Base-by-base conservation (phyloP, 2,113 vertebrate species). In the Gadus chalcogrammus region DNA sequence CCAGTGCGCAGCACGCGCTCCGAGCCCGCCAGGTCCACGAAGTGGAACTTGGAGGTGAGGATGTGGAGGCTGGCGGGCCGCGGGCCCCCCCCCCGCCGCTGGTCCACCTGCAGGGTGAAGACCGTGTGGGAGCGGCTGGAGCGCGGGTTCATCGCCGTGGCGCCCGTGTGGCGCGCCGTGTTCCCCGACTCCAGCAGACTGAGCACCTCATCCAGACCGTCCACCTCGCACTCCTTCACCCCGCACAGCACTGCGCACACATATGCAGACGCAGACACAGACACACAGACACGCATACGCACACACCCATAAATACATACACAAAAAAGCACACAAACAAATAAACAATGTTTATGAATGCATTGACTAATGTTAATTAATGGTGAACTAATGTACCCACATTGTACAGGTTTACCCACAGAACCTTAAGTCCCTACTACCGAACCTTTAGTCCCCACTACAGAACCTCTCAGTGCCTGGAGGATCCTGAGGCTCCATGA, bases 91-190 rank as follows among this genome's bases (percentile, higher is more conserved):
- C 82, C 8, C 90, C 85, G 0, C 93, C 97, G 92, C 89, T 98
- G 97, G 78, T 97, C 96, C 95, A 99, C 94, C 28, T 94, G 92
- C 85, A 97, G 79, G 0, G 94, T 98, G 85, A 99, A 98, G 77
- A 99, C 92, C 1, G 96, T 95, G 88, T 99, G 97, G 0, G 97
- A 99, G 62, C 97, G 95, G 85, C 97, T 98, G 4, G 97, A 98
- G 72, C 93, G 92, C 24, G 88, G 90, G 86, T 99, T 98, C 91
- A 98, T 84, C 77, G 96, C 95, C 0, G 97, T 98, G 69, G 95
- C 92, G 16, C 96, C 97, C 0, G 95, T 97, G 92, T 99, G 97
- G 64, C 96, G 93, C 60, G 95, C 96, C 0, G 95, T 93, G 79
- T 97, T 97, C 69, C 97, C 97, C 66, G 96, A 94, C 87, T 98